Base-by-base conservation (phyloP, 2,888 invertebrate genomes). In the Lasioglossum zephyrum region DNA sequence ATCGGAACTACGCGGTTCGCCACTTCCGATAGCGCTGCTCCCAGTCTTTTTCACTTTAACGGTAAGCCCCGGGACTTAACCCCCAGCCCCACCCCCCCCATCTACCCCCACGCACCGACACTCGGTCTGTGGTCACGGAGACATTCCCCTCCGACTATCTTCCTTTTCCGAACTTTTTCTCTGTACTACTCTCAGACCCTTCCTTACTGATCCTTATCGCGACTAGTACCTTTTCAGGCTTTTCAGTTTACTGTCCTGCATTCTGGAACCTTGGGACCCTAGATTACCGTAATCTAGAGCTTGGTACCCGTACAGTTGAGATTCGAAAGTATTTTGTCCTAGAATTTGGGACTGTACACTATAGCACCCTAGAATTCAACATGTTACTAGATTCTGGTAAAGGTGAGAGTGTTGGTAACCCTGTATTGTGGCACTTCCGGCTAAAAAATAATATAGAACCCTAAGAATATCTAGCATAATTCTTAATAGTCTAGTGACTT, bases 31-130 rank as follows among this genome's bases (percentile, higher is more conserved):
- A 39, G 95, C 95, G 22, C 95, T 96, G 93, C 92, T 96, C 85
- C 96, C 96, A 3, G 93, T 96, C 78, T 96, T 96, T 91, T 96
- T 96, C 87, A 94, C 95, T 75, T 89, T 96, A 69, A 94, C 95
- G 93, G 96, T 96, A 94, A 85, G 69, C 16, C 47, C 18, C 18
- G 70, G 0, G n/a, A 39, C 39, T 69, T n/a, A 69, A 69, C 41
- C 41, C 18, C 11, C 39, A n/a, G 11, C 22, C 69, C 11, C 36
- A n/a, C 22, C 22, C 41, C 8, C 18, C 18, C 39, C 6, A 13
- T 6, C 31, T 16, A 2, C 4, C 26, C 26, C 31, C 31, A 5
- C 26, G 11, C 49, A 22, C 6, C 49, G 22, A 2, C 4, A 57
- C 57, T n/a, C 11, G 31, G 18, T 31, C 63, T 18, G n/a, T 18